These are phyloP conservation scores for Melanaphis sacchari DNA, from an alignment of 1,140 invertebrate genomes.

Conservation along the genomic window DNA sequence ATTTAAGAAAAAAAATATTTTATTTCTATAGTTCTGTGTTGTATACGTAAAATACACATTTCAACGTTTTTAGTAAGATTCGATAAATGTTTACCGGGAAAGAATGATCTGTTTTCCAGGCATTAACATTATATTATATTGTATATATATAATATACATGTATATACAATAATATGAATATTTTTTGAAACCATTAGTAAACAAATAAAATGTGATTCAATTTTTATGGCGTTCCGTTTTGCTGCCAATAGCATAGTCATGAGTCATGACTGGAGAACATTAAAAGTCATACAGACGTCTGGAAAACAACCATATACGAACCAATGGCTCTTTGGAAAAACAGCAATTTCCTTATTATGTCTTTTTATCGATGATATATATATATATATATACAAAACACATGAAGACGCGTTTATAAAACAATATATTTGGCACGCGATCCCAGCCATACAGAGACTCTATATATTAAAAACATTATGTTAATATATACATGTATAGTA, in stretches of 20 bases:
- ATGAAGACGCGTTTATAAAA: background rate
- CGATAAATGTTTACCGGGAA: background rate
- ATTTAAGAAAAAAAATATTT: background rate
- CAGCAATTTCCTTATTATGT: conserved; percentile 37
- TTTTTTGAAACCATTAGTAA: background rate
- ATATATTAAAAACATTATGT: background rate
- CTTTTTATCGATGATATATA: conserved; percentile 43
- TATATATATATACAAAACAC: background rate
- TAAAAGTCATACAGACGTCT: conserved; percentile 47
- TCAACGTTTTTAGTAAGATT: background rate
- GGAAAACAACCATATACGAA: conserved; percentile 12
- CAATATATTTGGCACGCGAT: conserved; percentile 45
- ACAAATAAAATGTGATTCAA: conserved; percentile 50
- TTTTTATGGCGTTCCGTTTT: conserved; percentile 43
- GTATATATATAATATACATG: background rate
- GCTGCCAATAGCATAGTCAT: conserved; percentile 14
- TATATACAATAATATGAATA: background rate
- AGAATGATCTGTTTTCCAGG: background rate
- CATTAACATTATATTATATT: conserved; percentile 19
- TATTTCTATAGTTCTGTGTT: background rate
- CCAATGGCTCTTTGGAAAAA: conserved; percentile 22
- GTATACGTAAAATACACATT: background rate
- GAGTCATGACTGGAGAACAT: conserved; percentile 50
- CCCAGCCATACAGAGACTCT: background rate
- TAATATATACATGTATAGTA: background rate